phyloP scores from a whole-genome alignment of 2,797 vertebrate genomes.

The Phyllotis vaccarum region DNA sequence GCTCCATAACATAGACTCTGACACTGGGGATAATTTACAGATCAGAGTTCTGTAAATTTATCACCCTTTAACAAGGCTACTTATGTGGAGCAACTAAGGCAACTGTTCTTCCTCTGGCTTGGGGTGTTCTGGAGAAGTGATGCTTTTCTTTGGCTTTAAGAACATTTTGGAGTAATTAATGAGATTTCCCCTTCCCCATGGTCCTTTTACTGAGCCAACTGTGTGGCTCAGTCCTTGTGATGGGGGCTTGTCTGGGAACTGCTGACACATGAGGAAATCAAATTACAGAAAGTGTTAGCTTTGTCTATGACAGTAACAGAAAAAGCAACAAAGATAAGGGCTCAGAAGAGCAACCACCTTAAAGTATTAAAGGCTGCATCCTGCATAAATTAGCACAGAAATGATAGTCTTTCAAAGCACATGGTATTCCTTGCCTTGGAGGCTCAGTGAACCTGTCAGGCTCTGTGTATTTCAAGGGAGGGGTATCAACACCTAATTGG shows the following conservation, averaged over 20 bases:
- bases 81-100: background rate
- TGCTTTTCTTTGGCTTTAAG: slow-evolving; percentile 19
- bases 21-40: background rate
- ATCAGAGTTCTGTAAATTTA: background rate
- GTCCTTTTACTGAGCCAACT: background rate
- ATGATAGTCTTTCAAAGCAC: slow-evolving; percentile 49
- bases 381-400: slow-evolving; percentile 55
- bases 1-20: background rate
- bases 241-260: slow-evolving; percentile 37
- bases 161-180: slow-evolving; percentile 21
- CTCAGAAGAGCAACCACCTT: slow-evolving; percentile 52
- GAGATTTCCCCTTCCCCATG: background rate
- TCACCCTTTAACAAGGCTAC: background rate
- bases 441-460: background rate
- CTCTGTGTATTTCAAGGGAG: slow-evolving; percentile 15
- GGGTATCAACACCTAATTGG: slow-evolving; percentile 22
- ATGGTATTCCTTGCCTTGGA: slow-evolving; percentile 26
- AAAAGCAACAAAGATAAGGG: slow-evolving; percentile 56
- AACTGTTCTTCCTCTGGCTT: background rate
- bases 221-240: slow-evolving; percentile 3
- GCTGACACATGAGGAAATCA: background rate
- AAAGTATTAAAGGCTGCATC: slow-evolving; percentile 40
- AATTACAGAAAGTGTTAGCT: slow-evolving; percentile 27
- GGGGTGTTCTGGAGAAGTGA: background rate
- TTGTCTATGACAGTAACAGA: slow-evolving; percentile 42